Conservation (phyloP, 2,113 vertebrate genomes). For the Ellobius talpinus region DNA sequence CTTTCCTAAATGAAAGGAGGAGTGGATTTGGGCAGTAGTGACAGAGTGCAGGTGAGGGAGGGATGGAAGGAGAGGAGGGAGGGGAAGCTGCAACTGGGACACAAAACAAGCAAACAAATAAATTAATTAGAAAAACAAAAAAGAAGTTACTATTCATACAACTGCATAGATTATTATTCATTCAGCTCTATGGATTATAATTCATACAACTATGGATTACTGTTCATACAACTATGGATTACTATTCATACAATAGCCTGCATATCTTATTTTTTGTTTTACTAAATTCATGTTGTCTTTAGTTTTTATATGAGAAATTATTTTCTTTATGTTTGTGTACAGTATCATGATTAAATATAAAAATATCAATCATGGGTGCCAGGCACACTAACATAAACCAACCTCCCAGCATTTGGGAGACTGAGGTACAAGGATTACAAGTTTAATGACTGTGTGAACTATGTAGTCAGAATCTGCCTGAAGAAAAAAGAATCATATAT, state of each 20-base stretch:
- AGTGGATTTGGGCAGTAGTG: not conserved
- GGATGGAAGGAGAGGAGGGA: not conserved
- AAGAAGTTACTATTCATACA: not conserved
- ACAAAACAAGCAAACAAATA: not conserved
- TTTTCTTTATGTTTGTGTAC: not conserved
- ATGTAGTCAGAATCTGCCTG: not conserved
- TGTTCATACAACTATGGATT: too few species aligned
- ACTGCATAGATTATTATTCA: too few species aligned
- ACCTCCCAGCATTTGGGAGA: not conserved
- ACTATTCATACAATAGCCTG: not conserved
- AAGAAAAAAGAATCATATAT: not conserved
- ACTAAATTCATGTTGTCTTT: not conserved
- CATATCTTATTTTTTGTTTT: not conserved
- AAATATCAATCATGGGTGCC: not conserved
- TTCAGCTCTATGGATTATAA: too few species aligned
- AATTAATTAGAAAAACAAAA: not conserved
- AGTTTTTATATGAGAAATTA: not conserved
- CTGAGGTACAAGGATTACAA: not conserved
- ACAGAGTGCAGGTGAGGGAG: too few species aligned
- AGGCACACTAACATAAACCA: not conserved
- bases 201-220: too few species aligned
- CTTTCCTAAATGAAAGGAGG: not conserved
- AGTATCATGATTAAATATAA: not conserved
- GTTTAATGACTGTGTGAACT: not conserved
- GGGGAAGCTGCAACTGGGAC: too few species aligned